These are phyloP conservation scores for Neodiprion virginianus DNA, from an alignment of 1,140 invertebrate species.

Conservation along the genomic window DNA sequence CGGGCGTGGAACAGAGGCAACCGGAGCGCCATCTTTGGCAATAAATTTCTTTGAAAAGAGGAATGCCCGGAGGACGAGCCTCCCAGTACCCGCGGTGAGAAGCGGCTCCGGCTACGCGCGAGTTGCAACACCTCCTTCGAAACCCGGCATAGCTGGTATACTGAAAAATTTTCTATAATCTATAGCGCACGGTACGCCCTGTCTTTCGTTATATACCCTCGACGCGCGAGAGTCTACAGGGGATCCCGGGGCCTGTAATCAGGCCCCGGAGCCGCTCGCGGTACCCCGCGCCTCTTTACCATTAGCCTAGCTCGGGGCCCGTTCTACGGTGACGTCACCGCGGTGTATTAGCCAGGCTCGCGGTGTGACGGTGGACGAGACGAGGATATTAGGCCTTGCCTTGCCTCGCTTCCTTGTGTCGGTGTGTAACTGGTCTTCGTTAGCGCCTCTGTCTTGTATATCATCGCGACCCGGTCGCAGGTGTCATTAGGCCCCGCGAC, in stretches of 20 bases:
- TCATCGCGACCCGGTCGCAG: slow-evolving; percentile 43
- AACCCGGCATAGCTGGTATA: not conserved
- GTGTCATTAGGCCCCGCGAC: slow-evolving; percentile 51
- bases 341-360: not conserved
- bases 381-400: no score
- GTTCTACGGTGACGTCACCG: not conserved
- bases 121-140: slow-evolving; percentile 5
- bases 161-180: not conserved
- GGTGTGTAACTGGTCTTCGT: slow-evolving; percentile 42
- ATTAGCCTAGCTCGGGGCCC: slow-evolving; percentile 1
- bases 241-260: slow-evolving; percentile 3
- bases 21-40: not conserved
- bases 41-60: not conserved
- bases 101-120: not conserved
- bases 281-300: not conserved
- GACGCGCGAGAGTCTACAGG: slow-evolving; percentile 6
- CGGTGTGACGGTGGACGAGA: no score
- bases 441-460: slow-evolving; percentile 54
- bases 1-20: not conserved
- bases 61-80: not conserved
- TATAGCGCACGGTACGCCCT: slow-evolving; percentile 1
- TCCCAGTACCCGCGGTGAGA: not conserved
- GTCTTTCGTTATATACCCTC: slow-evolving; percentile 2
- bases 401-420: not conserved
- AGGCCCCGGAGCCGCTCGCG: slow-evolving; percentile 5